Evolutionary conservation across 2,888 invertebrate genomes (phyloP).

Genomic region (Nomada fabriciana): DNA sequence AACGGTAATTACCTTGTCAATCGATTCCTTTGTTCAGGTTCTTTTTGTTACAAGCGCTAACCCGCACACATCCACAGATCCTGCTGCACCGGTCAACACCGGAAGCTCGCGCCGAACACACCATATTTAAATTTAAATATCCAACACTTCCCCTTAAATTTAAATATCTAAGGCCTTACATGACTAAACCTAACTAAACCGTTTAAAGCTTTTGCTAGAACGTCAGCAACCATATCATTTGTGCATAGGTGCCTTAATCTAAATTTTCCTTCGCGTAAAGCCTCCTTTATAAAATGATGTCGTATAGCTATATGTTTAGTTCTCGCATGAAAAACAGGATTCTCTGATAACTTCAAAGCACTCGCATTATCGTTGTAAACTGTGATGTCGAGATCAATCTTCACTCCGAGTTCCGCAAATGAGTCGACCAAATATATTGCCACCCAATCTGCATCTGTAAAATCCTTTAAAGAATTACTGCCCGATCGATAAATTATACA

Average conservation of each 20-base stretch:
- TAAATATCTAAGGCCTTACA: not conserved
- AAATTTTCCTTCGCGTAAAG: not conserved
- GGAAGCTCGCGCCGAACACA: too few species aligned
- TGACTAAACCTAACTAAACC: not conserved
- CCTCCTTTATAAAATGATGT: slow-evolving; percentile 3
- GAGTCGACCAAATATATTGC: slow-evolving; percentile 1
- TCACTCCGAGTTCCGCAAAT: not conserved
- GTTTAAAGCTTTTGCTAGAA: slow-evolving; percentile 5
- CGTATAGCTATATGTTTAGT: slow-evolving; percentile 20
- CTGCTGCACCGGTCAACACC: too few species aligned
- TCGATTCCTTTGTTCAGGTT: too few species aligned
- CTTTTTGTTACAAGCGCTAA: too few species aligned
- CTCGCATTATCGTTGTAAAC: slow-evolving; percentile 22
- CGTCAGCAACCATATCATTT: slow-evolving; percentile 11
- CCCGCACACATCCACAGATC: too few species aligned
- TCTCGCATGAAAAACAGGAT: slow-evolving; percentile 13
- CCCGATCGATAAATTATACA: slow-evolving; percentile 10
- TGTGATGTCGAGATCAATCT: not conserved
- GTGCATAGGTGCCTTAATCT: slow-evolving; percentile 4
- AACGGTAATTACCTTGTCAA: too few species aligned
- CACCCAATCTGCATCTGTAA: slow-evolving; percentile 33
- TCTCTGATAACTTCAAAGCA: slow-evolving; percentile 4
- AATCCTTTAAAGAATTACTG: slow-evolving; percentile 11
- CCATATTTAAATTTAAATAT: too few species aligned
- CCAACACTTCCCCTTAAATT: slow-evolving; percentile 12